A percentile compares a stretch with the other conserved stretches of the same genome.
Conservation (phyloP, 2,797 vertebrate genomes). For the Ammospiza maritima region DNA sequence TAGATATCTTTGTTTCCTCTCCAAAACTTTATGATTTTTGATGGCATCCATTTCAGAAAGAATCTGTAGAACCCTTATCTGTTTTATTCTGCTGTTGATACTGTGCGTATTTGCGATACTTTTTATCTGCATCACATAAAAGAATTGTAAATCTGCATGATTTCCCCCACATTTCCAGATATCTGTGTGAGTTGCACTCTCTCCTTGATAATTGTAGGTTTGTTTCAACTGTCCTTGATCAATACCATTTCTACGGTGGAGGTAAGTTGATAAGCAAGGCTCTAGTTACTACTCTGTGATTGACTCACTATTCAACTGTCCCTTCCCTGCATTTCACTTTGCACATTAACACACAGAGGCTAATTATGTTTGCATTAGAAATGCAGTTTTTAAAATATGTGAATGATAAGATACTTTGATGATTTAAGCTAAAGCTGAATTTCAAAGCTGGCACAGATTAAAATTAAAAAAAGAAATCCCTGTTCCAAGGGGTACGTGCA, state of each 20-base stretch:
- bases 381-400: not conserved
- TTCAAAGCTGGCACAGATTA: not conserved
- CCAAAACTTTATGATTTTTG: not conserved
- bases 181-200: not conserved
- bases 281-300: not conserved
- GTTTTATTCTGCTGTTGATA: not conserved
- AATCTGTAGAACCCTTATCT: not conserved
- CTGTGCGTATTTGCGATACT: not conserved
- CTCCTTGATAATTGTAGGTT: not conserved
- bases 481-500: not conserved
- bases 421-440: not conserved
- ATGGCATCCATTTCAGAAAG: not conserved
- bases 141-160: not conserved
- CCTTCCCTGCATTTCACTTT: not conserved
- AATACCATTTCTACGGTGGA: not conserved
- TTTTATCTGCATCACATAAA: not conserved
- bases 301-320: not conserved
- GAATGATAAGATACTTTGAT: not conserved
- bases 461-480: not conserved
- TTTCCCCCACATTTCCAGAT: not conserved
- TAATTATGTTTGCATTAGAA: not conserved
- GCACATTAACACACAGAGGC: not conserved
- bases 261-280: not conserved
- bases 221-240: not conserved
- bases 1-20: not conserved